Evolutionary conservation across 1,140 invertebrate genomes (phyloP), one percentile per base, ranked within the genome.

Genomic region (Euschistus heros): DNA sequence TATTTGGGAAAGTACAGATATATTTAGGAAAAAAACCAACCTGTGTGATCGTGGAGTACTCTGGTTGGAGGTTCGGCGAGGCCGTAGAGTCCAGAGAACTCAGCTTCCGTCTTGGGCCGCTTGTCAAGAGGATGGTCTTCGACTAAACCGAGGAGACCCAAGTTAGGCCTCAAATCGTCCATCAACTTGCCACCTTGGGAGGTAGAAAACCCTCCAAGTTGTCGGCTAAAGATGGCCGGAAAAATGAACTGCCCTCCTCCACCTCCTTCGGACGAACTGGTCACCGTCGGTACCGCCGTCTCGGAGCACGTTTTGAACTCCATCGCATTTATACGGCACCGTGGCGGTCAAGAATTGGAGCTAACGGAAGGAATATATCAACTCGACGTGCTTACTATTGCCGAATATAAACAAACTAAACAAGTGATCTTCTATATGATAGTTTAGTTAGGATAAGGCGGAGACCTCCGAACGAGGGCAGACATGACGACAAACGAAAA

Each of bases 211-310:
- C 33, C 2, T 24, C 67, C 46, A 7, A 91, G 79, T 76, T 91
- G 89, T 46, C 88, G 79, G 76, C 87, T 90, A 75, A 91, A 91
- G 72, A 91, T 90, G 59, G 89, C 89, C 67, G 89, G 89, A 75
- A 91, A 91, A 70, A 91, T 91, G 80, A 91, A 91, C 78, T 91
- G 89, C 72, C 90, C 87, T 71, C 80, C 77, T 50, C 78, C 74
- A 14, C 61, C 62, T 68, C 33, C 42, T 59, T 46, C 18, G 50
- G 37, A 20, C 47, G 44, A 17, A 46, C 30, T 37, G 33, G 59
- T 17, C 17, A 44, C 59, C 17, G 64, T 37, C 20, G 47, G 47
- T 4, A 17, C 50, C 15, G n/a, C 65, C 24, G 37, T 42, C 17
- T 47, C 47, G 46, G 59, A 65, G 55, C 63, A 65, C 47, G 59